A percentile compares a stretch with the other conserved stretches of the same genome.
phyloP scores from a whole-genome alignment of 2,797 vertebrate genomes.

The Sebastes aleutianus region DNA sequence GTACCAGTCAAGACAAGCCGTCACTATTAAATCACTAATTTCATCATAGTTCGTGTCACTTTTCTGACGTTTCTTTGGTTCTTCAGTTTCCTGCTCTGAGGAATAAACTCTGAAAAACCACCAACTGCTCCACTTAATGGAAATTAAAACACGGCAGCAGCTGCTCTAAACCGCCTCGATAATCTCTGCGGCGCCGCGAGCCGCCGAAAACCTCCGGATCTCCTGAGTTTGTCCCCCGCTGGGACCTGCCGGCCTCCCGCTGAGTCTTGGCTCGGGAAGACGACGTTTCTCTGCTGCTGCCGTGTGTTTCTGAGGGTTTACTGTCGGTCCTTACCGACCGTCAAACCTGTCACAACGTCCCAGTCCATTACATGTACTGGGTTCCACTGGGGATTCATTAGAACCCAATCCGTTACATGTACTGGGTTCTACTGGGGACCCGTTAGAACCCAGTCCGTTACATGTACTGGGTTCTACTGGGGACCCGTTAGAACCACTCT shows the following conservation, averaged over 20 bases:
- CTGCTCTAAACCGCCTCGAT: background rate
- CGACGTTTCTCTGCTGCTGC: background rate
- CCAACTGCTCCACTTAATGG: background rate
- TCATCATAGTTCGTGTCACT: too few relatives aligned
- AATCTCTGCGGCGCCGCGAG: background rate
- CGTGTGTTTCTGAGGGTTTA: constrained; percentile 1
- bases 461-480: too few relatives aligned
- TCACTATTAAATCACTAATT: too few relatives aligned
- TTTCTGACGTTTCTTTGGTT: too few relatives aligned
- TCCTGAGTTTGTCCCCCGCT: background rate
- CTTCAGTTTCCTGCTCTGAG: background rate
- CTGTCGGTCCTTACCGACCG: background rate
- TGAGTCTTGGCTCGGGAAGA: background rate
- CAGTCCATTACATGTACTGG: too few relatives aligned
- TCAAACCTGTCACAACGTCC: background rate
- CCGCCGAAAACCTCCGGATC: background rate
- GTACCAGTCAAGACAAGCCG: too few relatives aligned
- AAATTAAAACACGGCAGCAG: background rate
- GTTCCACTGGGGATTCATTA: too few relatives aligned
- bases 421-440: too few relatives aligned
- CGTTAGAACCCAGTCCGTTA: too few relatives aligned
- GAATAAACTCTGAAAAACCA: background rate
- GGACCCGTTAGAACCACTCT: too few relatives aligned
- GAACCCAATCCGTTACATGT: too few relatives aligned
- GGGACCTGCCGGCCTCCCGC: background rate